Evolutionary conservation across 2,888 invertebrate species (phyloP).

Genomic region (Orgyia antiqua): DNA sequence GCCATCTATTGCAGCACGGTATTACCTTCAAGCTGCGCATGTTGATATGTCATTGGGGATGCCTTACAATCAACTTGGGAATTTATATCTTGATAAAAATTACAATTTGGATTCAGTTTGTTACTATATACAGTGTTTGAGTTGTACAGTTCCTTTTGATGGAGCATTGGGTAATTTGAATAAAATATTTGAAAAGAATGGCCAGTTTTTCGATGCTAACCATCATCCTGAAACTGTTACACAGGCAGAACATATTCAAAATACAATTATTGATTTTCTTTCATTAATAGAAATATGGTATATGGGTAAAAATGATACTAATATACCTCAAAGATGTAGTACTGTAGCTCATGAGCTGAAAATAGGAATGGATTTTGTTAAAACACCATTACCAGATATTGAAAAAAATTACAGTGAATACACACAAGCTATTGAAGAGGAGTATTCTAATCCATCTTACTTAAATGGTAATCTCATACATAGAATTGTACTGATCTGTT

Average conservation of each 20-base stretch:
- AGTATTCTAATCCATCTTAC: conserved; percentile 73
- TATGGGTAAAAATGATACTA: conserved; percentile 79
- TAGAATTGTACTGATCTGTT: conserved; percentile 88
- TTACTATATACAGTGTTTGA: conserved; percentile 91
- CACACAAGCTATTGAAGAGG: conserved; percentile 67
- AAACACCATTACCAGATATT: conserved; percentile 68
- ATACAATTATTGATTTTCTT: conserved; percentile 69
- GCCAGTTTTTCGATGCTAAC: conserved; percentile 76
- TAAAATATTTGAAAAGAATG: conserved; percentile 84
- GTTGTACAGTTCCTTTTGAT: conserved; percentile 89
- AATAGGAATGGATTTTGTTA: conserved; percentile 80
- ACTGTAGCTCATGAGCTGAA: conserved; percentile 85
- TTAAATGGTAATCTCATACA: conserved; percentile 85
- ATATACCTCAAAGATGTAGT: conserved; percentile 83
- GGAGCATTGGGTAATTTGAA: conserved; percentile 92
- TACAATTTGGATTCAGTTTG: conserved; percentile 92
- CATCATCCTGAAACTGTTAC: conserved; percentile 65
- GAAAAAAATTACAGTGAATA: conserved; percentile 73
- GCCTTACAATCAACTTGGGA: conserved; percentile 97
- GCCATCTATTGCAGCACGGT: conserved; percentile 85
- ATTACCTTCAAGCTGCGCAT: conserved; percentile 90
- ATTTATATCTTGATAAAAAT: conserved; percentile 87
- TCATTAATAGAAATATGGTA: conserved; percentile 81
- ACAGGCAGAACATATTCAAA: conserved; percentile 70
- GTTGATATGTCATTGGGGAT: conserved; percentile 89